phyloP scores from a whole-genome alignment of 2,888 invertebrate species.

The Chironomus riparius region DNA sequence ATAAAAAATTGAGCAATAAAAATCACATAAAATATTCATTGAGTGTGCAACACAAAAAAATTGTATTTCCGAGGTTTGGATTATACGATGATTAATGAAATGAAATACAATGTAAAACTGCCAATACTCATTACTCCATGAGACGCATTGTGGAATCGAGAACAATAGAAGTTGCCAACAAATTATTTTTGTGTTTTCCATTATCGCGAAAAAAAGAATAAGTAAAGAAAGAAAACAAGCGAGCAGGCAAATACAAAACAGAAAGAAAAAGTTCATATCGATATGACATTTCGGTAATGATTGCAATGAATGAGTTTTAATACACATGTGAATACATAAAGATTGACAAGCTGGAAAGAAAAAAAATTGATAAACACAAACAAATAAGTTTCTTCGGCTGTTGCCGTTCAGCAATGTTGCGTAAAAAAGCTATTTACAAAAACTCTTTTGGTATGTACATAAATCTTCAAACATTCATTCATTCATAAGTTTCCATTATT shows the following conservation, averaged over 20 bases:
- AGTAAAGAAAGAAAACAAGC: neutral
- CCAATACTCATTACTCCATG: neutral
- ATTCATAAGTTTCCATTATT: no score
- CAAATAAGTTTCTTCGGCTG: no score
- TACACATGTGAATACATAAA: no score
- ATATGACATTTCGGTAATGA: neutral
- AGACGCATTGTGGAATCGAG: neutral
- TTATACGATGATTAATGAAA: neutral
- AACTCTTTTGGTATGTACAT: slow-evolving; percentile 11
- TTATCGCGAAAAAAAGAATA: no score
- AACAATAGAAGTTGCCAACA: no score
- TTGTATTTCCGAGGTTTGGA: neutral
- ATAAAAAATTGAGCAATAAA: neutral
- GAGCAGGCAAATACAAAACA: neutral
- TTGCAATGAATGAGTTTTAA: no score
- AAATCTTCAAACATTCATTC: no score
- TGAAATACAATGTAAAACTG: neutral
- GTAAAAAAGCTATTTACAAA: slow-evolving; percentile 11
- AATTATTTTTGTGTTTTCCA: no score
- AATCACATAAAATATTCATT: neutral
- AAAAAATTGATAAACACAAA: neutral
- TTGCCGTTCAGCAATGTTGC: neutral
- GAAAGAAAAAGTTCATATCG: neutral
- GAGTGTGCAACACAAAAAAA: neutral
- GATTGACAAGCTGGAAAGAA: neutral